Conservation (phyloP, 2,888 invertebrate genomes). For the Hyles lineata region DNA sequence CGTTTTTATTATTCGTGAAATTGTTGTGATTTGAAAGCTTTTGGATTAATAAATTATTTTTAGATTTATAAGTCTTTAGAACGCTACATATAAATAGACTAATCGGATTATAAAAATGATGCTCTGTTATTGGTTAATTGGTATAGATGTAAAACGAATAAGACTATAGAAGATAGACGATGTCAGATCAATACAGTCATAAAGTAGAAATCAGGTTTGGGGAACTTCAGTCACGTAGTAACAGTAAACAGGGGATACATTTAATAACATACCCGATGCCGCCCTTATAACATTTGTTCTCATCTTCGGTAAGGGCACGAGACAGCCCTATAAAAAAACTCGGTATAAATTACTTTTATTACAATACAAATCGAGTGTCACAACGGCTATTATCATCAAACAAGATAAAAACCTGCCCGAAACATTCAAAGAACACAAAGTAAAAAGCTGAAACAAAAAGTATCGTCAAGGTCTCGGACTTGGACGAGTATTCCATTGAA, state of each 20-base stretch:
- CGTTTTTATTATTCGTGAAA: too few species aligned
- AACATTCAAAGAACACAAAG: slow-evolving; percentile 31
- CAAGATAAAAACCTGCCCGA: slow-evolving; percentile 5
- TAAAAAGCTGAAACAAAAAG: slow-evolving; percentile 53
- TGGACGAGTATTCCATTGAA: slow-evolving; percentile 34
- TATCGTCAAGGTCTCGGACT: slow-evolving; percentile 58
- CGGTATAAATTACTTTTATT: not conserved
- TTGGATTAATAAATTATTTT: too few species aligned
- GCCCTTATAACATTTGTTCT: not conserved
- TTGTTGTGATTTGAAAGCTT: too few species aligned
- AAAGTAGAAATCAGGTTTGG: too few species aligned
- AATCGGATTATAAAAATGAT: too few species aligned
- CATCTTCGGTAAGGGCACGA: not conserved
- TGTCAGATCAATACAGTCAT: too few species aligned
- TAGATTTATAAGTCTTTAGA: too few species aligned
- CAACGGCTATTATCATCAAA: slow-evolving; percentile 13
- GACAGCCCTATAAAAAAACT: not conserved
- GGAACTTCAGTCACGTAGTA: not conserved
- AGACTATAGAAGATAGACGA: too few species aligned
- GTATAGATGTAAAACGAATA: too few species aligned
- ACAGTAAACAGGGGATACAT: not conserved
- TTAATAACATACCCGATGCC: not conserved
- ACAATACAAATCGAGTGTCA: slow-evolving; percentile 9
- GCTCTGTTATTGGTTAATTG: too few species aligned
- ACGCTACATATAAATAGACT: too few species aligned